A percentile compares a stretch with the other conserved stretches of the same genome.
Conservation (phyloP, 2,113 vertebrate species). For the Bostrychus sinensis region DNA sequence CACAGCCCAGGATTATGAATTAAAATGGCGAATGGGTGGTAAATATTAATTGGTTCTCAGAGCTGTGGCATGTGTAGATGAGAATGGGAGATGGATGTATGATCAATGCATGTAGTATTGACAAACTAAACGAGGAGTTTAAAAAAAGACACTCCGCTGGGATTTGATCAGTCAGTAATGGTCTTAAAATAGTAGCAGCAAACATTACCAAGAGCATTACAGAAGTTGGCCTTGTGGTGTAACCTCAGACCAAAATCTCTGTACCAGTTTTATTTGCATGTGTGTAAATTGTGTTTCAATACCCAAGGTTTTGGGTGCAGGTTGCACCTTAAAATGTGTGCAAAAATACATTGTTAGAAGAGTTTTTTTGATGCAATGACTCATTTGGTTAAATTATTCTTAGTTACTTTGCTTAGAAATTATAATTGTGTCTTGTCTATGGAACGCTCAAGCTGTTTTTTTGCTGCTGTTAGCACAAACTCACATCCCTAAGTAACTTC, state of each 20-base stretch:
- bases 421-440: no score
- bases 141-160: conserved; percentile 25
- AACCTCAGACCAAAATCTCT: no score
- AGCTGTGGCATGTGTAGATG: conserved; percentile 36
- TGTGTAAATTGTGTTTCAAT: no score
- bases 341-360: not conserved
- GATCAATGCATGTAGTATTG: not conserved
- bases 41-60: conserved; percentile 43
- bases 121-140: conserved; percentile 2
- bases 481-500: no score
- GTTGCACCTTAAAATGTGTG: not conserved
- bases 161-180: conserved; percentile 28
- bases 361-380: no score
- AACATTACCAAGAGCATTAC: not conserved
- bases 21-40: conserved; percentile 45
- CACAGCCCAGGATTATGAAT: conserved; percentile 42
- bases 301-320: no score
- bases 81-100: conserved; percentile 26
- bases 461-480: no score
- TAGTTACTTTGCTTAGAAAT: no score
- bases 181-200: conserved; percentile 42
- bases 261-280: no score
- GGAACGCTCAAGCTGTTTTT: no score
- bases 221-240: no score
- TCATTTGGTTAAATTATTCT: no score